Base-by-base conservation (phyloP, 2,797 vertebrate species). In the Myioborus melanocephalus region DNA sequence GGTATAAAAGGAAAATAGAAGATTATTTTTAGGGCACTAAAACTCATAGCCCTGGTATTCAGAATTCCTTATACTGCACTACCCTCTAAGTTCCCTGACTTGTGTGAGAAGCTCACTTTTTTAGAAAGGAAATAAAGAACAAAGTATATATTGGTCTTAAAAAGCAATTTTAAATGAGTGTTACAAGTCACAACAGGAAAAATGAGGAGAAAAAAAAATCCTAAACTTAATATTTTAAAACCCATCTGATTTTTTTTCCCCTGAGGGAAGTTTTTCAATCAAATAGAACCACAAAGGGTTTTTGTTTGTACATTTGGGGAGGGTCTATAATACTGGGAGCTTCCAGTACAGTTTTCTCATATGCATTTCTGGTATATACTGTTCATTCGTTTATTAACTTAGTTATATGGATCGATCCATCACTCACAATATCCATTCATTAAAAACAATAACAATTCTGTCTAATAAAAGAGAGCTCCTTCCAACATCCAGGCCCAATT, bases 401-500 rank as follows among this genome's bases (percentile, higher is more conserved):
- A 83, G 26, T 88, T 91, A 82, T 95, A 90, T 73, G 47, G 49
- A 50, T 70, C 87, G 90, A 87, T 90, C 83, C 63, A 50, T 94
- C 93, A 73, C 35, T 89, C 73, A 60, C 59, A 79, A 63, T 83
- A 87, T 81, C 76, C 82, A 90, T 94, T 94, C 92, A 89, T 53
- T 70, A 80, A 90, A 91, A 94, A 76, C 70, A 91, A 60, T 81
- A 94, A 79, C 85, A 93, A 65, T 91, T 88, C 71, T 87, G 12
- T 63, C 66, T 90, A 89, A 90, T 89, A 77, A 90, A 96, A 76
- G 56, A 88, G 66, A 94, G 55, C 44, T 86, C 56, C 43, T 91
- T 95, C 76, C 73, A 95, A 79, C 83, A 96, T 76, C 70, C 63
- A 86, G 34, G 71, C 66, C 81, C 49, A 89, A 60, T 96, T 96